These are phyloP conservation scores for Stylophora pistillata DNA, from an alignment of 64 coral and sea anemone species.

Conservation along the genomic window DNA sequence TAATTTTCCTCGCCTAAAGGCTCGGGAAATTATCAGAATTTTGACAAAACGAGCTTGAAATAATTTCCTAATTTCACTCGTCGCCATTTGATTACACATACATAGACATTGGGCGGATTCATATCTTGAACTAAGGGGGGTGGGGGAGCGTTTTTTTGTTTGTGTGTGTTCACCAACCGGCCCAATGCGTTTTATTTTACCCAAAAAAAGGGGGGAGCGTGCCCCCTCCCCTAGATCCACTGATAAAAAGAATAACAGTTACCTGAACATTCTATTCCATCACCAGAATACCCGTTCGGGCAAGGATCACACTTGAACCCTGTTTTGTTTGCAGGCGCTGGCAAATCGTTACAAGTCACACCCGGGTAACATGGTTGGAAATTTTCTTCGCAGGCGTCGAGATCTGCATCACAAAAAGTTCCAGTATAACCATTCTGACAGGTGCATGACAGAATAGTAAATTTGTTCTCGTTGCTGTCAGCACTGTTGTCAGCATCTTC, in stretches of 20 bases:
- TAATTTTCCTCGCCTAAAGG: no score
- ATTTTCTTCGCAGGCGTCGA: constrained; percentile 33
- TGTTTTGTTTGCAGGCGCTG: constrained; percentile 13
- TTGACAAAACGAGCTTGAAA: no score
- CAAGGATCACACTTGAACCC: constrained; percentile 43
- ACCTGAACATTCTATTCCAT: constrained; percentile 36
- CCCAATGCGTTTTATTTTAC: no score
- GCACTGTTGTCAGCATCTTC: neutral
- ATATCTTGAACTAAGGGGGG: no score
- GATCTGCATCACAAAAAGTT: constrained; percentile 19
- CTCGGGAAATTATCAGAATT: no score
- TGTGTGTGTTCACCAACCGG: no score
- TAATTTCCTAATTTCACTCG: no score
- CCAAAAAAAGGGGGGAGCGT: no score
- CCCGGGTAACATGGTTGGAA: constrained; percentile 33
- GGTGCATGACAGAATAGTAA: constrained; percentile 1
- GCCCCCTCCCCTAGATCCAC: no score
- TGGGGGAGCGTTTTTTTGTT: no score
- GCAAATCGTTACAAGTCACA: constrained; percentile 22
- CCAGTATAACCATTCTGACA: constrained; percentile 41
- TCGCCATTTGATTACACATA: no score
- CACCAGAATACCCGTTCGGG: constrained; percentile 32
- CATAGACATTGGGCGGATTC: no score
- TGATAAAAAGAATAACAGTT: neutral
- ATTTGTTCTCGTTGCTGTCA: constrained; percentile 13